These are phyloP conservation scores for Gonioctena quinquepunctata DNA, from an alignment of 1,140 invertebrate genomes.

Conservation along the genomic window DNA sequence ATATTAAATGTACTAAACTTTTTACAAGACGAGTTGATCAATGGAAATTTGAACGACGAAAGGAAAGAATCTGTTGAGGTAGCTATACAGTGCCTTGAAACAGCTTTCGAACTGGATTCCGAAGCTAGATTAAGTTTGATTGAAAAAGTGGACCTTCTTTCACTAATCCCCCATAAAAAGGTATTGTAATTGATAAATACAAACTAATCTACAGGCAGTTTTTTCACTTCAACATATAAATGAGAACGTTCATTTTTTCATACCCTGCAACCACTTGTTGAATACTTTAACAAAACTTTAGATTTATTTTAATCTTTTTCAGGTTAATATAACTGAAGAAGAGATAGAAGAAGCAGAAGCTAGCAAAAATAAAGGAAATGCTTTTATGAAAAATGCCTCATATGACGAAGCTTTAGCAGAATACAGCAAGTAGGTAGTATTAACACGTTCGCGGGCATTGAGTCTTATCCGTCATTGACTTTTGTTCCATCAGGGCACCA, in stretches of 20 bases:
- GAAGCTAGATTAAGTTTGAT: constrained; percentile 12
- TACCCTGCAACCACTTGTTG: too few relatives aligned
- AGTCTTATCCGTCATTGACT: background rate
- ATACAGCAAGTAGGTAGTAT: constrained; percentile 71
- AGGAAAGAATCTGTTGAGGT: constrained; percentile 72
- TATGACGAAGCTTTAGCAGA: constrained; percentile 78
- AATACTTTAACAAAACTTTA: too few relatives aligned
- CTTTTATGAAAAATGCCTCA: constrained; percentile 79
- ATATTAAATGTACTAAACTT: constrained; percentile 34
- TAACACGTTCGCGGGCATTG: background rate
- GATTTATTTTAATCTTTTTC: background rate
- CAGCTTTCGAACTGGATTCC: constrained; percentile 61
- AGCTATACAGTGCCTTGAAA: constrained; percentile 77
- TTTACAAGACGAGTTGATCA: constrained; percentile 31
- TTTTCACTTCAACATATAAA: too few relatives aligned
- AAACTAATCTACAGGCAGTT: too few relatives aligned
- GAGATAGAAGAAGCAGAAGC: constrained; percentile 70
- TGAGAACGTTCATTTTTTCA: too few relatives aligned
- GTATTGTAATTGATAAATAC: too few relatives aligned
- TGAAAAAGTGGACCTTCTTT: constrained; percentile 36
- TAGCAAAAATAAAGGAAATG: constrained; percentile 85
- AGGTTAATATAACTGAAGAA: constrained; percentile 51
- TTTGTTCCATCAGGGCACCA: background rate
- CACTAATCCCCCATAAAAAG: constrained; percentile 27
- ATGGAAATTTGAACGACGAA: constrained; percentile 34